Conservation (phyloP, 37 sponge, comb jelly and placozoan species). For the Geodia barretti region DNA sequence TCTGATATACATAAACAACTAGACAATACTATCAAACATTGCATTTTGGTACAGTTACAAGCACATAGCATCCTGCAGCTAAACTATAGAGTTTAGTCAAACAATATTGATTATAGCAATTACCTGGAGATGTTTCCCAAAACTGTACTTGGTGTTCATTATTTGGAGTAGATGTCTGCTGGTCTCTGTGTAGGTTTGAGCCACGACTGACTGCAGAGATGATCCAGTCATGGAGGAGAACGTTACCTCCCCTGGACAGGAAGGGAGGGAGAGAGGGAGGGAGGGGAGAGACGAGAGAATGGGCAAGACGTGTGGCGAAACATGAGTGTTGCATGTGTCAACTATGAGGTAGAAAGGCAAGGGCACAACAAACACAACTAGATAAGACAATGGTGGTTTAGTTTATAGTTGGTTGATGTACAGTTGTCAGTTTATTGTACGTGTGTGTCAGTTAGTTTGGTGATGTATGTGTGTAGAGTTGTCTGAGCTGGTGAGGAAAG, state of each 20-base stretch:
- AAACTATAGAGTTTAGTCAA: too few relatives aligned
- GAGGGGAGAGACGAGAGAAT: too few relatives aligned
- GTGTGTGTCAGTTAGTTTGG: not conserved
- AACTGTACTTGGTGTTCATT: constrained; percentile 85
- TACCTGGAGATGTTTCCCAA: constrained; percentile 88
- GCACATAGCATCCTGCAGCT: too few relatives aligned
- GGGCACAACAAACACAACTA: not conserved
- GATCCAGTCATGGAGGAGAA: constrained; percentile 83
- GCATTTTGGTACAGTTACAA: too few relatives aligned
- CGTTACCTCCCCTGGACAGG: constrained; percentile 48
- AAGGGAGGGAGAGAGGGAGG: not conserved
- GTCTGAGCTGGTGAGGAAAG: too few relatives aligned
- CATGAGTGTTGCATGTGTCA: not conserved
- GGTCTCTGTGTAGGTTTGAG: constrained; percentile 82
- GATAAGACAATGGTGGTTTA: too few relatives aligned
- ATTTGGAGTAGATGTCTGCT: constrained; percentile 85
- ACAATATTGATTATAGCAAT: too few relatives aligned
- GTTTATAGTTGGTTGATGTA: too few relatives aligned
- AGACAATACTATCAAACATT: too few relatives aligned
- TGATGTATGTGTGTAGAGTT: not conserved
- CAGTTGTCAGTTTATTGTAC: too few relatives aligned
- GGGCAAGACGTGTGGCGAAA: too few relatives aligned
- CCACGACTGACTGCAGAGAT: constrained; percentile 58
- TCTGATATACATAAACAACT: too few relatives aligned
- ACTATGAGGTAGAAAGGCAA: not conserved